Base-by-base conservation (phyloP, 2,888 invertebrate species). In the Oconnorella tubifera region DNA sequence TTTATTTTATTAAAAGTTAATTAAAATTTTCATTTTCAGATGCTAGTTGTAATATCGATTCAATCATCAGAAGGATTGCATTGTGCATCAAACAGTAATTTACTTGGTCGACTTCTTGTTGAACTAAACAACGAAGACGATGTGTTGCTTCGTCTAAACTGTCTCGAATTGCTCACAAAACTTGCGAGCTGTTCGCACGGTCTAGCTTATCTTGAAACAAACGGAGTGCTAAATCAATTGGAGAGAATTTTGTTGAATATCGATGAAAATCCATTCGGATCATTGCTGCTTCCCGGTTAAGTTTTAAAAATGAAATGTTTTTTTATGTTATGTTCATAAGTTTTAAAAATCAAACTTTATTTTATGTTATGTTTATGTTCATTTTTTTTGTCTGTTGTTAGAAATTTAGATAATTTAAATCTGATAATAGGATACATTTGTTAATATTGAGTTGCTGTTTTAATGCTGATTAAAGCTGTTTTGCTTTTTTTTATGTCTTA, bases 141-240 rank as follows among this genome's bases (percentile, higher is more conserved):
- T 83, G 82, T 91, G 50, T 82, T 94, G 57, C 83, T 90, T 51
- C 89, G 90, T 79, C 83, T 93, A 66, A 93, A 92, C 78, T 86
- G 90, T 60, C 81, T 95, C 59, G 91, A 93, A 81, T 82, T 91
- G 51, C 78, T 94, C 48, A 51, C 53, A 6, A 86, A 87, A 56
- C 82, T 95, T 53, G 89, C 89, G 0, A 78, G 86, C 27, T 86
- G 86, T 59, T 85, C 88, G 60, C 88, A 90, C 76, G 92, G 93
- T 0, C 86, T 91, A 3, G 83, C 84, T 51, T 91, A 87, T 78
- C 83, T 94, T 68, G 87, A 91, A 64, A 83, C 86, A 53, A 86
- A 87, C 68, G 88, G 88, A 10, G 85, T 89, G 1, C 83, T 92
- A 33, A 82, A 85, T 49, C 85, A 85, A 68, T 83, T 92, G 60